phyloP scores from a whole-genome alignment of 2,113 vertebrate species.

The Pelecanus crispus region DNA sequence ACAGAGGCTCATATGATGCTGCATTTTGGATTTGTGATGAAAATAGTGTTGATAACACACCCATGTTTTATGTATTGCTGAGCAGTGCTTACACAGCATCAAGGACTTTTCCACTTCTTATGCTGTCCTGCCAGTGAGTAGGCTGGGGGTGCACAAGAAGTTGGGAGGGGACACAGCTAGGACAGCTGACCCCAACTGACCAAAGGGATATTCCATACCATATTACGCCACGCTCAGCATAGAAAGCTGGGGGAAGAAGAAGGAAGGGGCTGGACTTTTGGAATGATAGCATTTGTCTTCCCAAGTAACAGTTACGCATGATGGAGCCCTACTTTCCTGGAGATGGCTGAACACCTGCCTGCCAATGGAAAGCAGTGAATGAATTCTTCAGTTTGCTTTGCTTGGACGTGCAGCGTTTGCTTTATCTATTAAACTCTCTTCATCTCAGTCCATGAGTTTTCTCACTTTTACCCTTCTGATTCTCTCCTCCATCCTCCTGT shows the following conservation, averaged over 20 bases:
- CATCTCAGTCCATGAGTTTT: background rate
- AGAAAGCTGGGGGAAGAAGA: background rate
- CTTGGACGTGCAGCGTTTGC: background rate
- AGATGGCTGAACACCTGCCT: background rate
- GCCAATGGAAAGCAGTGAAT: background rate
- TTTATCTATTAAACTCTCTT: background rate
- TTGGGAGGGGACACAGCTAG: too few relatives aligned
- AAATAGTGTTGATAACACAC: background rate
- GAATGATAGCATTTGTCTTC: background rate
- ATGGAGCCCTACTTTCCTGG: background rate
- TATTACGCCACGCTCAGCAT: background rate
- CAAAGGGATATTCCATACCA: background rate
- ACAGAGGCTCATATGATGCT: background rate
- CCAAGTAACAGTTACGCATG: fast-evolving
- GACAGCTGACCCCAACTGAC: too few relatives aligned
- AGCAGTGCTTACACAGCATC: too few relatives aligned
- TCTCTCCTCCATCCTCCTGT: background rate
- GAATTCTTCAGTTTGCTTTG: background rate
- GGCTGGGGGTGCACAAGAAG: too few relatives aligned
- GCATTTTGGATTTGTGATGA: background rate
- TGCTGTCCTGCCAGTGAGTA: fast-evolving
- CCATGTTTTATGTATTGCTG: too few relatives aligned
- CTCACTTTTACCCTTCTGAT: background rate
- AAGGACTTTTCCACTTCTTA: background rate
- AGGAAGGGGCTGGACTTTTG: background rate